Evolutionary conservation across 2,797 vertebrate species (phyloP), one percentile per base, ranked within the genome.

Genomic region (Sus cebifrons): DNA sequence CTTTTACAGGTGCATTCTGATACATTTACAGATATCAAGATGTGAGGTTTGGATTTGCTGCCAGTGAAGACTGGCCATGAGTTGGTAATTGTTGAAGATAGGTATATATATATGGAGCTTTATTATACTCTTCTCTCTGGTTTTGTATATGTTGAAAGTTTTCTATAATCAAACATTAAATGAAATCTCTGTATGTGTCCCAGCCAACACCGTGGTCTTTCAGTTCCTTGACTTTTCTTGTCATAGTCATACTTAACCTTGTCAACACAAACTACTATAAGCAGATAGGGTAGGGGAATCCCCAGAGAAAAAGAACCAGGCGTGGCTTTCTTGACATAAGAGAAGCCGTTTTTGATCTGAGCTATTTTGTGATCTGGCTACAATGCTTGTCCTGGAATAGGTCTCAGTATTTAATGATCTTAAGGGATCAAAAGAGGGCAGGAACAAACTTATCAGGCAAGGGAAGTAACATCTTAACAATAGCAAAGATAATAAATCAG

Each of bases 1-100:
- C n/a, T 94, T 85, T 89, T 49, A 90, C 62, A 49, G 44, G 11
- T 75, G 23, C 64, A 52, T 54, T 71, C 49, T 83, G 36, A 87
- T n/a, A n/a, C 64, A 71, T 49, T 27, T 56, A 65, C 3, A 81
- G 32, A 29, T 82, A 23, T 27, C 54, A 89, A 82, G 17, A 70
- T 49, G 32, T 32, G 27, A 21, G 32, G 5, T 71, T 12, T 87
- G 62, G 10, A 64, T 91, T 91, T 87, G 18, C 54, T 94, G 83
- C 11, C 11, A 82, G 6, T 44, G n/a, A 77, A 75, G 17, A 77
- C n/a, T 70, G n/a, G 23, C 29, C 3, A 3, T 74, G 36, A 90
- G 15, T 40, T 74, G 29, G 23, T 36, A 32, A 52, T 44, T 67
- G 21, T 74, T 36, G 68, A 83, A 77, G 70, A 58, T 60, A 12